Conservation (phyloP, 2,797 vertebrate species). For the Sebastes flavidus region DNA sequence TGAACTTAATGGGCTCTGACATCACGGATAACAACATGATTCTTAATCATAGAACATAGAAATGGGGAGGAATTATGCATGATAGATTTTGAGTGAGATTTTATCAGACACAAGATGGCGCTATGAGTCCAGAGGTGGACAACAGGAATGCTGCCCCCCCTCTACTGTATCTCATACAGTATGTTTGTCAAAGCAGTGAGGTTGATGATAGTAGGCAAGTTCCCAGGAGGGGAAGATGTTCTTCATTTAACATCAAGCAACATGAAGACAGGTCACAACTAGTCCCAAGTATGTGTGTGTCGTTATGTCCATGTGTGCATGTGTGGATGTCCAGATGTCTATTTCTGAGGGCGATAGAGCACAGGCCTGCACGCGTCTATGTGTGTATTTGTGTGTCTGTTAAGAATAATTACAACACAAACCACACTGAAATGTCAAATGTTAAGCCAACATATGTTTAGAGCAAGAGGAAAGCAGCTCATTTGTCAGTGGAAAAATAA, state of each 20-base stretch:
- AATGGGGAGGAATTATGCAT: neutral
- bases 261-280: constrained; percentile 2
- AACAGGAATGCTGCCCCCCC: neutral
- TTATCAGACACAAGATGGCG: constrained; percentile 72
- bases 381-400: neutral
- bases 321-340: neutral
- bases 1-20: neutral
- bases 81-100: neutral
- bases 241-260: neutral
- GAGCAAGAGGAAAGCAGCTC: constrained; percentile 5
- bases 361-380: neutral
- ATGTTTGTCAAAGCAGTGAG: neutral
- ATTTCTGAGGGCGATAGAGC: neutral
- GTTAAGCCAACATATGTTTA: constrained; percentile 10
- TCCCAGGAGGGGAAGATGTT: neutral
- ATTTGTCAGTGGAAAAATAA: constrained; percentile 17
- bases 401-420: constrained; percentile 27
- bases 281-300: neutral
- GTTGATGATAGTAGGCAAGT: neutral
- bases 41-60: neutral
- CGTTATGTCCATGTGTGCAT: neutral
- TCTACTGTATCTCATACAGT: neutral
- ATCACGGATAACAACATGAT: neutral
- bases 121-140: constrained; percentile 39
- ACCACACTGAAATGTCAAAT: constrained; percentile 1